Base-by-base conservation (phyloP, 2,888 invertebrate species). In the Pollenia griseotomentosa region DNA sequence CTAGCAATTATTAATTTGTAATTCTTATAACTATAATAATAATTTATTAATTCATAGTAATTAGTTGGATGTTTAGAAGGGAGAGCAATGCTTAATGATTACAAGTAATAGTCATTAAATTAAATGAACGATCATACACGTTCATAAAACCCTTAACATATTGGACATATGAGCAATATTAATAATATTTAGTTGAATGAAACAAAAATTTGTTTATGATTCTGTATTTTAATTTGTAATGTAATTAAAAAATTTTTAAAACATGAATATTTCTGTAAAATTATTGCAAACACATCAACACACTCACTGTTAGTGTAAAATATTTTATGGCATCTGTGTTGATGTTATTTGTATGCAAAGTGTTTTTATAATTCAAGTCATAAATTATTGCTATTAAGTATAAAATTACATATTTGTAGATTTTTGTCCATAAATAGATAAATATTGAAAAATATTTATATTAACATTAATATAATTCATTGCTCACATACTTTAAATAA, bases 311-410 rank as follows among this genome's bases (percentile, higher is more conserved):
- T 55, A 57, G 61, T 42, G 40, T 19, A 14, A 57, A 74, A 66
- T 66, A 71, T 66, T 81, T 66, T 61, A 83, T 51, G 53, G 55
- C 68, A 83, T 61, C 42, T 71, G 66, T 82, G 73, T 46, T 73
- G 68, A 74, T 16, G 66, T 78, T 68, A 63, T 79, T 82, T 82
- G 57, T 73, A 66, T 78, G 74, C 42, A 51, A 83, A 79, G 44
- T 73, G 78, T 78, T 82, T 33, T 73, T 19, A 78, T 42, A 75
- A 68, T 61, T 51, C 55, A 86, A 77, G 68, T 75, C 79, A 83
- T 86, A 86, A 86, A 86, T 86, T 79, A 86, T 74, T 53, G 0
- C 33, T 33, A 79, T 86, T 86, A 66, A 77, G 78, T 83, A 78
- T 70, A 83, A 71, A 75, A 80, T 85, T 68, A 75, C 66, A 66